Evolutionary conservation across 1,140 invertebrate genomes (phyloP), one percentile per base, ranked within the genome.

Genomic region (Carposina sasakii): DNA sequence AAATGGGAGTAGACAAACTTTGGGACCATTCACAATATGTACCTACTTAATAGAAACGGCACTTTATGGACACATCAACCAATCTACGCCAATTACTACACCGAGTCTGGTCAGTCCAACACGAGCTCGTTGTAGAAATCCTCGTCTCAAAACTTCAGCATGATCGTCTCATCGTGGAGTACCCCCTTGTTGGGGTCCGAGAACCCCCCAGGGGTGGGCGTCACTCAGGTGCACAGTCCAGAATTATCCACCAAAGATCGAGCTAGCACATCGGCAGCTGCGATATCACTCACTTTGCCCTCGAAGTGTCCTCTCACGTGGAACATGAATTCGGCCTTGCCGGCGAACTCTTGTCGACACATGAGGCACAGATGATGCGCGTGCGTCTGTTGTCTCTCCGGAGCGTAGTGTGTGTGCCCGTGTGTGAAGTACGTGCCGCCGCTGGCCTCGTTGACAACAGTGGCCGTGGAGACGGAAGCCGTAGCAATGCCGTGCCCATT

Each of bases 271-370:
- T 90, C 89, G 0, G 89, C 88, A 0, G 89, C 89, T 0, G 89
- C 86, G 0, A 88, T 85, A 52, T 89, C 88, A 30, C 82, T 85
- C 33, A 86, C 77, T 59, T 89, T 88, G 16, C 87, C 85, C 54
- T 89, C 88, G 51, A 91, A 90, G 64, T 91, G 90, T 1, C 88
- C 89, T 42, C 90, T 77, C 19, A 91, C 88, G 64, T 91, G 90
- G 63, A 91, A 90, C 87, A 91, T 89, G 53, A 91, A 91, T 67
- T 91, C 89, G 4, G 89, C 86, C 69, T 90, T 90, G 39, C 90
- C 88, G 2, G 86, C 86, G 60, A 91, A 91, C 65, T 90, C 88
- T 37, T 89, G 88, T 4, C 89, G 85, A 52, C 90, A 91, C 86
- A 91, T 88, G 16, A 90, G 77, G 55, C 90, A 91, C 37, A 89